Evolutionary conservation across 2,113 vertebrate species (phyloP), one percentile per base, ranked within the genome.

Genomic region (Gavia stellata): DNA sequence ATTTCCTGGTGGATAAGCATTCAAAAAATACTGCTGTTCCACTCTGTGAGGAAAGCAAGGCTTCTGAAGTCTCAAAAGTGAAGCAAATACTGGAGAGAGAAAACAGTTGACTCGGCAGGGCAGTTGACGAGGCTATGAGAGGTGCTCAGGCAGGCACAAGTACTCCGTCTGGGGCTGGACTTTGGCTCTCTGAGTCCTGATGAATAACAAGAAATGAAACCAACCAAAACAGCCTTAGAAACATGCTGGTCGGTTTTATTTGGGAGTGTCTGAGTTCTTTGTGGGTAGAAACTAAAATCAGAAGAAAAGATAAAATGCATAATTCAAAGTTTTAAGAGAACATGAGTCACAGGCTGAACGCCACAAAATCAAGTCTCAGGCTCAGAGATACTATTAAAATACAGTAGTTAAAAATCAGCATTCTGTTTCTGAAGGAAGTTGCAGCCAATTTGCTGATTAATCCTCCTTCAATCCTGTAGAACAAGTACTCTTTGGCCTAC

Each of bases 401-500:
- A 94, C 73, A 77, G 61, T 82, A 89, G 94, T 68, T 91, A 85
- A 89, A 95, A 97, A 96, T 97, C 95, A 96, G 45, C 81, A 82
- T 95, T 96, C 84, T 92, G 45, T 87, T 94, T 92, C 58, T 90
- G 92, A 96, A 95, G 96, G 94, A 96, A 94, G 92, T 91, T 92
- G 88, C 92, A 95, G 66, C 58, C 92, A 96, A 95, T 96, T 92
- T 97, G 81, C 95, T 97, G 96, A 97, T 97, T 97, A 97, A 95
- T 95, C 78, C 86, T 92, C 74, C 94, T 97, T 96, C 94, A 91
- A 25, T 89, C 58, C 91, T 62, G 58, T 82, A 62, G 87, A 95
- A 95, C 89, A 88, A 97, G 91, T 85, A 92, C 92, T 95, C 96
- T 97, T 89, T 96, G 92, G 89, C 89, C 95, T 92, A 94, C 59